Percentiles rank a stretch among this genome's conserved stretches.
These are phyloP conservation scores for rabbit (Oryctolagus cuniculus) DNA, from an alignment of 2,113 vertebrate genomes.

Conservation along the genomic window mOryCun1.1 NC_091432.1:155509001-155509500, in stretches of 20 bases:
- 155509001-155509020: not conserved
- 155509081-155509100: not conserved
- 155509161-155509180: not conserved
- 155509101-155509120: slow-evolving; percentile 36
- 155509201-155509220: not conserved
- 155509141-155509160: slow-evolving; percentile 45
- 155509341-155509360: not conserved
- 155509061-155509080: slow-evolving; percentile 6
- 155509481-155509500: not conserved
- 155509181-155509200: not conserved
- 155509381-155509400: not conserved
- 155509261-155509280: slow-evolving; percentile 21
- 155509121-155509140: not conserved
- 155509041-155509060: not conserved
- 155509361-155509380: not conserved
- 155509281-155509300: slow-evolving; percentile 19
- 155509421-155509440: not conserved
- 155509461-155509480: not conserved
- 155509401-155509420: not conserved
- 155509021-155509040: not conserved
- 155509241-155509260: not conserved
- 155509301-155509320: not conserved
- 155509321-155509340: not conserved
- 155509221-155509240: slow-evolving; percentile 1
- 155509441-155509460: not conserved